Percentiles rank a stretch among this genome's conserved stretches.
phyloP scores from a whole-genome alignment of 2,113 vertebrate species.

The Vulpes vulpes region DNA sequence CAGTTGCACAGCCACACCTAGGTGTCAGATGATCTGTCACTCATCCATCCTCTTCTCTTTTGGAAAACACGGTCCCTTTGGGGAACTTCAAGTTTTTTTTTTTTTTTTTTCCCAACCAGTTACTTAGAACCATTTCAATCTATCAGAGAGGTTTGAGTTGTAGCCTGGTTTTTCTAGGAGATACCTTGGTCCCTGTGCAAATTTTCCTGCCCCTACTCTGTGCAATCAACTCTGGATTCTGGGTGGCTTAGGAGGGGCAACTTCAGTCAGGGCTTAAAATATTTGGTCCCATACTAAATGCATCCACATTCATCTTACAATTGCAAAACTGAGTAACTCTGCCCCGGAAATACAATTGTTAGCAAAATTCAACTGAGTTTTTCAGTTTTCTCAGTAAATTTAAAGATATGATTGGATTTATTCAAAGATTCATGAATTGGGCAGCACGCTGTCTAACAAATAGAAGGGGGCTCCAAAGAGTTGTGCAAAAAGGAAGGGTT shows the following conservation, averaged over 20 bases:
- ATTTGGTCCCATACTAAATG: not conserved
- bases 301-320: not conserved
- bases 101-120: not conserved
- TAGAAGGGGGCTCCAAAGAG: not conserved
- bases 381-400: not conserved
- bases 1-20: not conserved
- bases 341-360: not conserved
- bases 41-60: not conserved
- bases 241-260: not conserved
- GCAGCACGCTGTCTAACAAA: not conserved
- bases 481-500: not conserved
- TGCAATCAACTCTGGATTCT: not conserved
- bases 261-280: not conserved
- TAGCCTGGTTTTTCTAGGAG: not conserved
- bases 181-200: not conserved
- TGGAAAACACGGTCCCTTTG: not conserved
- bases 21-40: not conserved
- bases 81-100: not conserved
- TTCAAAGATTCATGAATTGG: not conserved
- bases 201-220: not conserved
- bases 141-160: not conserved
- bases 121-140: not conserved
- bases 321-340: not conserved
- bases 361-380: not conserved
- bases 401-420: not conserved